Evolutionary conservation across 2,888 invertebrate genomes (phyloP).

Genomic region (Drosophila koepferae): DNA sequence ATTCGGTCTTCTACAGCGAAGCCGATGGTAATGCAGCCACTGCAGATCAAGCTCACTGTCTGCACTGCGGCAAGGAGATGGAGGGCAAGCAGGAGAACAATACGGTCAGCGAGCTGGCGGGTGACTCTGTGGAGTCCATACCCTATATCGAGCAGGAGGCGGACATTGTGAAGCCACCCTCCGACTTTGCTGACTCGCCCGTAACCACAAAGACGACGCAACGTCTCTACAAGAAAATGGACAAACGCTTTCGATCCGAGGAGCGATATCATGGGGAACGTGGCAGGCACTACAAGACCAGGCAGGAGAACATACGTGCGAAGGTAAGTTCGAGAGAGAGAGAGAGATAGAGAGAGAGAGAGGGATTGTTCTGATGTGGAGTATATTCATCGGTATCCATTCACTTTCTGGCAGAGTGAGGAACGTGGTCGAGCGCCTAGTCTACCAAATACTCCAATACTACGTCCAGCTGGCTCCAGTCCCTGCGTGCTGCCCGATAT

Average conservation of each 20-base stretch:
- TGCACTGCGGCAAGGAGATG: conserved; percentile 93
- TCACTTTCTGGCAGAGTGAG: conserved; percentile 86
- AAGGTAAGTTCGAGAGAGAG: conserved; percentile 86
- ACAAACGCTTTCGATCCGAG: conserved; percentile 92
- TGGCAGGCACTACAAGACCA: conserved; percentile 88
- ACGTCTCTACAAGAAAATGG: conserved; percentile 91
- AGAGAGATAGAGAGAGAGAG: background rate
- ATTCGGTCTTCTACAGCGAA: conserved; percentile 95
- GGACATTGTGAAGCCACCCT: conserved; percentile 94
- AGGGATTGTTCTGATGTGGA: background rate
- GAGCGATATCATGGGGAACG: conserved; percentile 88
- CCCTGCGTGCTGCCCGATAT: conserved; percentile 88
- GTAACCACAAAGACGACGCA: conserved; percentile 86
- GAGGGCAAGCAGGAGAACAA: conserved; percentile 86
- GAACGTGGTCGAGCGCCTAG: conserved; percentile 90
- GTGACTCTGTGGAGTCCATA: conserved; percentile 84
- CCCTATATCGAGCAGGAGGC: conserved; percentile 85
- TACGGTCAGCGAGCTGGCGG: conserved; percentile 59
- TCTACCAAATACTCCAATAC: conserved; percentile 90
- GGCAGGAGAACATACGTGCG: conserved; percentile 90
- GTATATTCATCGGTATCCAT: background rate
- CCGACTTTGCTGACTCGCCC: conserved; percentile 95
- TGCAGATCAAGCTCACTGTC: conserved; percentile 89
- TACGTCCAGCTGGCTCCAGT: conserved; percentile 89
- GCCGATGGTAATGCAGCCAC: conserved; percentile 87